A percentile compares a stretch with the other conserved stretches of the same genome.
These are phyloP conservation scores for Climacteris rufus DNA, from an alignment of 2,113 vertebrate genomes.

Conservation along the genomic window DNA sequence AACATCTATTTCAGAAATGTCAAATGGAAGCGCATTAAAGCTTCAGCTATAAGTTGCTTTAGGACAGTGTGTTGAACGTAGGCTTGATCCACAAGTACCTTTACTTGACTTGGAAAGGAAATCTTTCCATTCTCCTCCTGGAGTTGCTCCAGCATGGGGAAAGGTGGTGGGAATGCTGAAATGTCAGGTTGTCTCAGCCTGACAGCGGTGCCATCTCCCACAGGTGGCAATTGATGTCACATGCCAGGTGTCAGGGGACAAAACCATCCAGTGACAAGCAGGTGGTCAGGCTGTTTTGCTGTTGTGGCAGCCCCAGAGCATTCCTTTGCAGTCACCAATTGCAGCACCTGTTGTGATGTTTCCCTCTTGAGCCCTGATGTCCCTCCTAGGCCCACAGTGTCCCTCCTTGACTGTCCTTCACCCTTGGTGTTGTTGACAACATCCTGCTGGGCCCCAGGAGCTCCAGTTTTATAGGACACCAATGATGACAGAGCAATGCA, in stretches of 20 bases:
- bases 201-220: accelerated
- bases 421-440: not conserved
- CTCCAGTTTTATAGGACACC: not conserved
- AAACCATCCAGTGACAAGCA: not conserved
- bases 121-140: not conserved
- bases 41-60: not conserved
- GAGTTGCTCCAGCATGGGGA: accelerated
- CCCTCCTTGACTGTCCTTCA: not conserved
- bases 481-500: not conserved
- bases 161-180: not conserved
- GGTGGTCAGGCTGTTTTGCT: not conserved
- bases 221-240: not conserved
- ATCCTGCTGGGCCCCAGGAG: not conserved
- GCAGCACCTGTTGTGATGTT: not conserved
- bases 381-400: not conserved
- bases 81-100: not conserved
- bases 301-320: accelerated
- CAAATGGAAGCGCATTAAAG: not conserved
- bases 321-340: not conserved
- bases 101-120: not conserved
- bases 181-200: not conserved
- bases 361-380: not conserved
- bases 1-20: not conserved
- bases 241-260: not conserved
- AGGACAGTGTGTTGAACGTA: not conserved